Conservation (phyloP, 92 coral and sea anemone species). For the Porites evermanni region DNA sequence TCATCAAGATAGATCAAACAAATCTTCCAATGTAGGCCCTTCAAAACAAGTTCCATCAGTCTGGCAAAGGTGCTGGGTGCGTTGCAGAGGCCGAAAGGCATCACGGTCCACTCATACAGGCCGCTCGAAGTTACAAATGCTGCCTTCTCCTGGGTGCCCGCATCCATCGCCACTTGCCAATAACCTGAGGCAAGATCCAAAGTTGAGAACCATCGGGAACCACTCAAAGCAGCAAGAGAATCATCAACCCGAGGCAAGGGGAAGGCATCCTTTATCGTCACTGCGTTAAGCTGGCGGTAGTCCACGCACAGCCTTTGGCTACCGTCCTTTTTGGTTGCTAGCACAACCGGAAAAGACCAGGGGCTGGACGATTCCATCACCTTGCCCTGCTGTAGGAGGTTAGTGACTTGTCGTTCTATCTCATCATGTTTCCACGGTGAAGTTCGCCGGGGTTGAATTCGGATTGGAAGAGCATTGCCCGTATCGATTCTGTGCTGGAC, state of each 20-base stretch:
- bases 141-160: slow-evolving; percentile 16
- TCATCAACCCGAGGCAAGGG: slow-evolving; percentile 5
- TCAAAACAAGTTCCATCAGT: too few species aligned
- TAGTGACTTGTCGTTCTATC: slow-evolving; percentile 28
- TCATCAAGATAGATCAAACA: slow-evolving; percentile 52
- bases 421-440: slow-evolving; percentile 56
- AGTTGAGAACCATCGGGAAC: slow-evolving; percentile 33
- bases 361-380: not conserved
- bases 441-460: slow-evolving; percentile 44
- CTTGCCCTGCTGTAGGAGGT: slow-evolving; percentile 33
- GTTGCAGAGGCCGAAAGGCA: too few species aligned
- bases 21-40: too few species aligned
- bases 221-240: slow-evolving; percentile 42
- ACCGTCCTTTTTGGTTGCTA: slow-evolving; percentile 47
- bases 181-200: slow-evolving; percentile 28
- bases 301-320: slow-evolving; percentile 41
- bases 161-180: not conserved
- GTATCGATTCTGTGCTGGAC: slow-evolving; percentile 40
- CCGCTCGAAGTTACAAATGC: slow-evolving; percentile 23
- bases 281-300: slow-evolving; percentile 51
- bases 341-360: not conserved
- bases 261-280: not conserved
- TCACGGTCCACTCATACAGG: not conserved
- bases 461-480: slow-evolving; percentile 36
- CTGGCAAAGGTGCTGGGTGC: too few species aligned